These are phyloP conservation scores for Pyrrhia umbra DNA, from an alignment of 2,888 invertebrate species.

Conservation along the genomic window DNA sequence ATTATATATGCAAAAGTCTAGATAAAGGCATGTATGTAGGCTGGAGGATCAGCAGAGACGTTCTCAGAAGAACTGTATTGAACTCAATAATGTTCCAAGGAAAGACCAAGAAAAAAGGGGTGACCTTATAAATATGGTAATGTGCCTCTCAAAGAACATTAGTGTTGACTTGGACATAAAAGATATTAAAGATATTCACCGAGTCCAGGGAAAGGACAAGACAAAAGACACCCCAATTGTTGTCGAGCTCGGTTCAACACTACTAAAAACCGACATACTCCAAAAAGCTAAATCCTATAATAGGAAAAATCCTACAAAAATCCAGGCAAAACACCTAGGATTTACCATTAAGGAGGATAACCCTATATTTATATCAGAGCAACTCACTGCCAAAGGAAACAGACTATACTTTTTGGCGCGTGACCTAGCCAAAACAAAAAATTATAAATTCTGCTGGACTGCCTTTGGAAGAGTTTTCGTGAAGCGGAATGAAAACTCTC, in stretches of 20 bases:
- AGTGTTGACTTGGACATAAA: background rate
- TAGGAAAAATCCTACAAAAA: background rate
- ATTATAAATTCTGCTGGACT: background rate
- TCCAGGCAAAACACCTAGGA: constrained; percentile 5
- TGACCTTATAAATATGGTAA: constrained; percentile 19
- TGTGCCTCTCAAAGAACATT: background rate
- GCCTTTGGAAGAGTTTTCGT: background rate
- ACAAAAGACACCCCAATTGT: constrained; percentile 9
- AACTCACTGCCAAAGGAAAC: background rate
- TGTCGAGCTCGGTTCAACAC: constrained; percentile 2
- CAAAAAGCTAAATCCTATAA: constrained; percentile 12
- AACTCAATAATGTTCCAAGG: constrained; percentile 20
- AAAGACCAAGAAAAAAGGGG: background rate
- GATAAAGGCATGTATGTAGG: too few relatives aligned
- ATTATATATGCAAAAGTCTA: too few relatives aligned
- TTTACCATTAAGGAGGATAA: constrained; percentile 7
- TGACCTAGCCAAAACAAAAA: background rate
- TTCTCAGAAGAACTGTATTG: too few relatives aligned
- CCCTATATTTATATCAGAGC: constrained; percentile 2
- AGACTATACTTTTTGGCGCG: background rate
- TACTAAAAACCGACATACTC: constrained; percentile 4
- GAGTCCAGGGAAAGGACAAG: constrained; percentile 3
- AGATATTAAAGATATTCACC: constrained; percentile 22
- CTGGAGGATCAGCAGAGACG: too few relatives aligned
- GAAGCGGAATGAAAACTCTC: background rate